Evolutionary conservation across 2,888 invertebrate species (phyloP).

Genomic region (Magallana nippona): DNA sequence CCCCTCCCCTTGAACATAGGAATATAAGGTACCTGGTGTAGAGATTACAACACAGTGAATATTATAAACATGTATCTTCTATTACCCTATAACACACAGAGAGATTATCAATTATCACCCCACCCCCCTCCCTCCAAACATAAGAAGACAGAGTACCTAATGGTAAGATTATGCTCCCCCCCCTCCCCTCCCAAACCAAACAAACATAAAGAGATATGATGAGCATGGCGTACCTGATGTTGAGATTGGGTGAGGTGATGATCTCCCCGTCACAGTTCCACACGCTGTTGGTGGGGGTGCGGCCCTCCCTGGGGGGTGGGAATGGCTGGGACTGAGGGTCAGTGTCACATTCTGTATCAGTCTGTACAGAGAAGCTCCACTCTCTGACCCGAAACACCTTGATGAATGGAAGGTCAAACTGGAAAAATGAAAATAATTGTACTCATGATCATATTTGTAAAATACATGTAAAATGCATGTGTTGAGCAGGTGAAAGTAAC

Average conservation of each 20-base stretch:
- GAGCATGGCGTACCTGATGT: constrained; percentile 80
- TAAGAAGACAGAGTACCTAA: too few species aligned
- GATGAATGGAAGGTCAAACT: constrained; percentile 88
- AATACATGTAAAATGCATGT: not conserved
- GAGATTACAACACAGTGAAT: too few species aligned
- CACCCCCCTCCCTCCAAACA: too few species aligned
- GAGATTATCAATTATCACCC: too few species aligned
- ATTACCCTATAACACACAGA: too few species aligned
- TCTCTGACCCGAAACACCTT: constrained; percentile 87
- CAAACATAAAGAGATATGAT: too few species aligned
- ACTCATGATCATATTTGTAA: not conserved
- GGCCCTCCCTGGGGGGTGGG: constrained; percentile 19
- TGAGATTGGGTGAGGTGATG: constrained; percentile 84
- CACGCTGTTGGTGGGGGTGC: constrained; percentile 81
- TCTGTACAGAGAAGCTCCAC: constrained; percentile 85
- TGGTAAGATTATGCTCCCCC: too few species aligned
- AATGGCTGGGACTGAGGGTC: constrained; percentile 39
- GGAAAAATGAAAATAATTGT: constrained; percentile 39
- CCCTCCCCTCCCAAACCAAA: too few species aligned
- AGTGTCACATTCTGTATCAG: constrained; percentile 63
- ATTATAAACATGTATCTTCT: too few species aligned
- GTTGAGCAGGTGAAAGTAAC: not conserved
- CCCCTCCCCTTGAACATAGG: too few species aligned
- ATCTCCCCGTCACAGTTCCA: constrained; percentile 93
- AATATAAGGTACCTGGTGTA: not conserved